Evolutionary conservation across 2,797 vertebrate genomes (phyloP).

Genomic region (Myiotriccus ornatus): DNA sequence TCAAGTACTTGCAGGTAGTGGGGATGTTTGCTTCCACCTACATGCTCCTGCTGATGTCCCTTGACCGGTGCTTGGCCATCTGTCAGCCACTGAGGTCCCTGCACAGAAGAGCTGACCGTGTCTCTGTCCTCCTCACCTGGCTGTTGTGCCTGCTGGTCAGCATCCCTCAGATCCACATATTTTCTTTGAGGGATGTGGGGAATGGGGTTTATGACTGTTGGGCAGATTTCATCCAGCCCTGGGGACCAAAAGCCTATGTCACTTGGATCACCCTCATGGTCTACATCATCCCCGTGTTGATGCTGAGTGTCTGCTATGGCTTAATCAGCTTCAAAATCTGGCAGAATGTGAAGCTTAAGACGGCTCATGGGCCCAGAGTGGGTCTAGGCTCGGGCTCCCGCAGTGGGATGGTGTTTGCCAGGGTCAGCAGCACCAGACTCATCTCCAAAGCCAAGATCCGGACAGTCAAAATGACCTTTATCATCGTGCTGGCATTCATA

Average conservation of each 20-base stretch:
- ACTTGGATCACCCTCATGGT: slow-evolving; percentile 96
- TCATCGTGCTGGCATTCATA: slow-evolving; percentile 93
- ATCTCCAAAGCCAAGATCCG: slow-evolving; percentile 97
- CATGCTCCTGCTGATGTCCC: slow-evolving; percentile 95
- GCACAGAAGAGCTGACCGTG: slow-evolving; percentile 83
- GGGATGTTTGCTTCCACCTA: slow-evolving; percentile 99
- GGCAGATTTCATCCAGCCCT: slow-evolving; percentile 92
- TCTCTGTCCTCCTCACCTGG: slow-evolving; percentile 90
- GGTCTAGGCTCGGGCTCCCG: slow-evolving; percentile 61
- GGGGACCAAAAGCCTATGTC: slow-evolving; percentile 94
- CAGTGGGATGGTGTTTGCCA: slow-evolving; percentile 74
- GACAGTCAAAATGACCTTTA: slow-evolving; percentile 98
- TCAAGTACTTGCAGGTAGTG: slow-evolving; percentile 96
- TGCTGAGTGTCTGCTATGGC: slow-evolving; percentile 90
- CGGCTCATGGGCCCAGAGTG: slow-evolving; percentile 61
- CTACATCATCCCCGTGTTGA: slow-evolving; percentile 90
- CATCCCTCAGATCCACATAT: slow-evolving; percentile 92
- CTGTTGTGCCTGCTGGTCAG: slow-evolving; percentile 91
- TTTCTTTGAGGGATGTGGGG: slow-evolving; percentile 87
- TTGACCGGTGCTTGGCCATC: slow-evolving; percentile 95
- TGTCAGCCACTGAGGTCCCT: slow-evolving; percentile 90
- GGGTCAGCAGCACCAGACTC: slow-evolving; percentile 93
- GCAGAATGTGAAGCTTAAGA: slow-evolving; percentile 95
- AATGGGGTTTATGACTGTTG: slow-evolving; percentile 93
- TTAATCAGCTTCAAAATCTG: slow-evolving; percentile 97